Evolutionary conservation across 2,113 vertebrate species (phyloP).

Genomic region (Fukomys damarensis): DNA sequence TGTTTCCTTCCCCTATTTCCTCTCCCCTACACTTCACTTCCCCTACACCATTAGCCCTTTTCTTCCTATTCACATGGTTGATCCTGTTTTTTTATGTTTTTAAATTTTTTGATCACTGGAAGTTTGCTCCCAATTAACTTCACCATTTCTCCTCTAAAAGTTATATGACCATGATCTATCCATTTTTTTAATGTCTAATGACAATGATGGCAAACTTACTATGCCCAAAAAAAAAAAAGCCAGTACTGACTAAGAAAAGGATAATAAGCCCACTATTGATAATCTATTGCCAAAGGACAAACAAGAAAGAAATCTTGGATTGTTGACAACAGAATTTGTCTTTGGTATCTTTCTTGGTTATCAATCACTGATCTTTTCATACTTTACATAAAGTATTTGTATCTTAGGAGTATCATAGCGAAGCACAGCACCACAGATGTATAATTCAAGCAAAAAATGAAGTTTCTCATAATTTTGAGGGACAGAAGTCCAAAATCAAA

Average conservation of each 20-base stretch:
- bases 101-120: not conserved
- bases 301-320: not conserved
- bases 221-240: not conserved
- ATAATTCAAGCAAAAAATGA: not conserved
- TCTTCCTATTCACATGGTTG: too few species aligned
- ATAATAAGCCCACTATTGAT: not conserved
- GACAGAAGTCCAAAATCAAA: not conserved
- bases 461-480: not conserved
- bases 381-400: not conserved
- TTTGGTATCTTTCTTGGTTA: not conserved
- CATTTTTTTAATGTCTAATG: not conserved
- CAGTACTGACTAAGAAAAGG: not conserved
- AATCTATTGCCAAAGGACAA: not conserved
- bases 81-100: too few species aligned
- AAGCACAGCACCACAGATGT: not conserved
- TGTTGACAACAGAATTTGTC: not conserved
- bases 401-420: not conserved
- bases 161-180: not conserved
- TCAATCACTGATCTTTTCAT: not conserved
- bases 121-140: not conserved
- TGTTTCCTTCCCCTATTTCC: too few species aligned
- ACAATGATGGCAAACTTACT: not conserved
- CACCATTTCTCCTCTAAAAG: not conserved
- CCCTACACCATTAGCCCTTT: too few species aligned
- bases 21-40: too few species aligned